These are phyloP conservation scores for Cheiracanthium punctorium DNA, from an alignment of 2,888 invertebrate genomes.

Conservation along the genomic window DNA sequence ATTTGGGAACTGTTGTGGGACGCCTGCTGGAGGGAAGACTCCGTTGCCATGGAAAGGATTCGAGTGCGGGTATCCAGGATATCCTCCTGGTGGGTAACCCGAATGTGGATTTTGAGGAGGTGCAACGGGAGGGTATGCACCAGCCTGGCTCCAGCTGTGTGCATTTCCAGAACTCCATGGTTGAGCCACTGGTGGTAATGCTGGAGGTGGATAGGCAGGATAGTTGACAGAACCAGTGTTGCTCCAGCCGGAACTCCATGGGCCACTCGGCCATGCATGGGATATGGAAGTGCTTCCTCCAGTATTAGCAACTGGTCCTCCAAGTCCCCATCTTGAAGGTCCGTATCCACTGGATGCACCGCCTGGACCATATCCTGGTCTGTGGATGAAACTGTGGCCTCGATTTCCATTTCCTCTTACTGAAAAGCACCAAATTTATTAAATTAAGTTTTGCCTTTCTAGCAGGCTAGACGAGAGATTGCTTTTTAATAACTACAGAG, in stretches of 20 bases:
- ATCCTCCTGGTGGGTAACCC: slow-evolving; percentile 42
- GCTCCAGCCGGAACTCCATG: slow-evolving; percentile 34
- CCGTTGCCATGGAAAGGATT: slow-evolving; percentile 45
- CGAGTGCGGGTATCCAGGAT: slow-evolving; percentile 33
- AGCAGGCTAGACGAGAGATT: too few relatives aligned
- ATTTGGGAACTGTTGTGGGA: slow-evolving; percentile 53
- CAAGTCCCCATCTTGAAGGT: slow-evolving; percentile 60
- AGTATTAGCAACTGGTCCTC: slow-evolving; percentile 46
- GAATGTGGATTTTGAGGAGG: slow-evolving; percentile 46
- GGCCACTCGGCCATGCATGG: slow-evolving; percentile 54
- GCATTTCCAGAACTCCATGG: slow-evolving; percentile 65
- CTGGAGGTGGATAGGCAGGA: slow-evolving; percentile 52
- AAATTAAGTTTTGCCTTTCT: too few relatives aligned
- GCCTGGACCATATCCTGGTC: slow-evolving; percentile 61
- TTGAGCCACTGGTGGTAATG: slow-evolving; percentile 44
- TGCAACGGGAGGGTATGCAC: slow-evolving; percentile 42
- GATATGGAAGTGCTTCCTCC: slow-evolving; percentile 47
- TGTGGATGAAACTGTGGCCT: slow-evolving; percentile 65
- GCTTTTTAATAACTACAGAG: too few relatives aligned
- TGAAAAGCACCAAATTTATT: slow-evolving; percentile 3
- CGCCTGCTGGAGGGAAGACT: slow-evolving; percentile 60
- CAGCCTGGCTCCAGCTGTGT: slow-evolving; percentile 59
- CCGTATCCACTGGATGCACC: slow-evolving; percentile 34
- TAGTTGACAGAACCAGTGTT: slow-evolving; percentile 35
- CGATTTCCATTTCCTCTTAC: slow-evolving; percentile 61